Base-by-base conservation (phyloP, 2,113 vertebrate species). In the Paralichthys olivaceus region DNA sequence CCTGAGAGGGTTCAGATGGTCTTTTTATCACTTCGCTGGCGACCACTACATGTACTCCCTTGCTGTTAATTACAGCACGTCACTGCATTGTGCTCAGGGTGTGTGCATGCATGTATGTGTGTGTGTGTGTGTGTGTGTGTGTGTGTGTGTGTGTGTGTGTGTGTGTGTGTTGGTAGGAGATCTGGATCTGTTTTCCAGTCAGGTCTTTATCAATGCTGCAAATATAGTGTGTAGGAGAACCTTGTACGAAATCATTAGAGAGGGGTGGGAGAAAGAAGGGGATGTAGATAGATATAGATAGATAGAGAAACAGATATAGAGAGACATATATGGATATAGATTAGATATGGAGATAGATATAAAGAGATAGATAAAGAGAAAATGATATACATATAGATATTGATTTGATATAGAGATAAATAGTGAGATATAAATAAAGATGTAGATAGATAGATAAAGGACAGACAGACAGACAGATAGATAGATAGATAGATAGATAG, bases 1-100 rank as follows among this genome's bases (percentile, higher is more conserved):
- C 87, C 60, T 78, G 86, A 79, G 90, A 91, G 79, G 83, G 87
- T 89, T 91, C 89, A 90, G 81, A 91, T 89, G 91, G 84, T 82
- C 81, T 93, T 92, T 93, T 92, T 90, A 92, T 91, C 88, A 88
- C 80, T 78, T 83, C 28, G 65, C 66, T 1, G 68, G 88, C 88
- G 81, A 72, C 67, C 26, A 60, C 74, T 87, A 90, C 86, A 91
- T 69, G 69, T 71, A 91, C 88, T 90, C 77, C 77, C 85, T 80
- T 58, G 77, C 72, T 89, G 84, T 90, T 92, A 92, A 92, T 90
- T 87, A 91, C 73, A 83, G 75, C 80, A 75, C 61, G 60, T 73
- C 69, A 77, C 73, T 72, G 83, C 83, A 80, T 77, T 25, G 37
- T 61, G 56, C 61, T 80, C 9, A 7, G 57, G 51, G 62, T 13